Conservation (phyloP, 2,797 vertebrate genomes). For the Parotocinclus haroldoi region DNA sequence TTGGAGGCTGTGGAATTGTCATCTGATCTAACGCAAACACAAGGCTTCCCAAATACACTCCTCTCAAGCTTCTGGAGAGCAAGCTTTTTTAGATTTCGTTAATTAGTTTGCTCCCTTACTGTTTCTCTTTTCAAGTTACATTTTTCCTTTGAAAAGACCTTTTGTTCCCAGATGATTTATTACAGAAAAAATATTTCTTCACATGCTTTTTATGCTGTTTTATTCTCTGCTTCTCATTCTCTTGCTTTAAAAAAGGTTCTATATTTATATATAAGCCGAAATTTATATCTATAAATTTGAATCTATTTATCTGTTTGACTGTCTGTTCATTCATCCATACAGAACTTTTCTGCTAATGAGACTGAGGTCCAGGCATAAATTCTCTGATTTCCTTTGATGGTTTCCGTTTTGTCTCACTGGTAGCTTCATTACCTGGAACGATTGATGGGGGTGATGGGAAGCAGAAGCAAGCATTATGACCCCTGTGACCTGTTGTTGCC, state of each 20-base stretch:
- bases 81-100: neutral
- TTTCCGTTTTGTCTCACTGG: too few species aligned
- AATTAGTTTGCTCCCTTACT: constrained; percentile 7
- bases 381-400: too few species aligned
- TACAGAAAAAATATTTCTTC: constrained; percentile 21
- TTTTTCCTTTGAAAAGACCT: constrained; percentile 7
- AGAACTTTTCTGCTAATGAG: too few species aligned
- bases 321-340: too few species aligned
- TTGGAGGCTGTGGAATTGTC: neutral
- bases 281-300: too few species aligned
- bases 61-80: neutral
- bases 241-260: neutral
- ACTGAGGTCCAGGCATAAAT: too few species aligned
- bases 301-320: too few species aligned
- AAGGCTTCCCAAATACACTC: constrained; percentile 4
- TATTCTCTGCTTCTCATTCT: neutral
- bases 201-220: neutral
- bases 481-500: too few species aligned
- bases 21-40: constrained; percentile 24
- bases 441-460: too few species aligned
- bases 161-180: constrained; percentile 15
- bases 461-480: too few species aligned
- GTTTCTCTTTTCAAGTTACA: neutral
- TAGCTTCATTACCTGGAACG: too few species aligned
- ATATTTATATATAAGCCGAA: too few species aligned